Base-by-base conservation (phyloP, 1,140 invertebrate genomes). In the Tetranychus cinnabarinus region DNA sequence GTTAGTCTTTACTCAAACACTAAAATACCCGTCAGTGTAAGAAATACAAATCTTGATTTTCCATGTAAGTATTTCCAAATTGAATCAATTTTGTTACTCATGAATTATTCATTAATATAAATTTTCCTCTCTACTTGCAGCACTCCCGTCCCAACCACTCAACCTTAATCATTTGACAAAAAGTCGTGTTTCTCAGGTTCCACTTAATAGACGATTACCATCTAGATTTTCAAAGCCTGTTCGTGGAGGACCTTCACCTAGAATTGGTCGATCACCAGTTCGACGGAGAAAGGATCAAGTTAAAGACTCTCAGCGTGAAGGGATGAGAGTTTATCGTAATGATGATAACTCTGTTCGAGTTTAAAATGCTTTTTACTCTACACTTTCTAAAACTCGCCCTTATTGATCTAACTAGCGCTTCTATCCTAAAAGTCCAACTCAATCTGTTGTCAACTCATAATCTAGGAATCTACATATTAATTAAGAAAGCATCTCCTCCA, bases 151-250 rank as follows among this genome's bases (percentile, higher is more conserved):
- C 8, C 10, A 37, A 31, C 15, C 42, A 6, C 10, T 46, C 13
- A 58, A 56, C n/a, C 56, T 68, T 23, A 54, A 59, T 54, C 66
- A 68, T 54, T 47, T 65, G n/a, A 68, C 62, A 13, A 66, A 67
- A 62, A 60, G 62, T 47, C 61, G 67, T 34, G 66, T 62, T 33
- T 35, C 57, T 31, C 55, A 35, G 10, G 33, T 61, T 33, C 56
- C 54, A 56, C 66, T 63, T 6, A 62, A 62, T 31, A 23, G 61
- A 8, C 33, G 61, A 39, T 45, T 59, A 55, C 61, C 61, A n/a
- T 59, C 61, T 3, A 37, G 52, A 55, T 62, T 62, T 59, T 3
- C 12, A 3, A 15, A 46, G 36, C 42, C 50, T 8, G 8, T 52
- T n/a, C n/a, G 31, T 6, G 50, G 31, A 31, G n/a, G 31, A 3